Conservation (phyloP, 2,113 vertebrate species). For the Nibea coibor region DNA sequence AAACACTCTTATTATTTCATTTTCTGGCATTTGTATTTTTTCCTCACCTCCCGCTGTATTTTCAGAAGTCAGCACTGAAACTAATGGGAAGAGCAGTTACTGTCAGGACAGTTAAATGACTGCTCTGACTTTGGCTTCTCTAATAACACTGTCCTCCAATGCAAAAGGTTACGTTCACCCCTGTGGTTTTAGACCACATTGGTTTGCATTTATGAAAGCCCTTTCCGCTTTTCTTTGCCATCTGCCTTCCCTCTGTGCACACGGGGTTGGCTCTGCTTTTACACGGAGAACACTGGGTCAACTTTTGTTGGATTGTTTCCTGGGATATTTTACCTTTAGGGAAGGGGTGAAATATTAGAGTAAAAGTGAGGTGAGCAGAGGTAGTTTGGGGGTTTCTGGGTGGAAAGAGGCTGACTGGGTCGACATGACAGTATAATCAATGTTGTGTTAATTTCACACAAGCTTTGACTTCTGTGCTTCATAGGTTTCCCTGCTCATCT, state of each 20-base stretch:
- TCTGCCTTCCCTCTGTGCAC: constrained; percentile 39
- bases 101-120: constrained; percentile 74
- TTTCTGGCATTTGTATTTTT: constrained; percentile 70
- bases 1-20: constrained; percentile 81
- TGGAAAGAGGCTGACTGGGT: constrained; percentile 30
- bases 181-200: constrained; percentile 73
- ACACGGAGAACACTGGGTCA: constrained; percentile 61
- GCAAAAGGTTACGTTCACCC: constrained; percentile 78
- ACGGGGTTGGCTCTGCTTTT: constrained; percentile 56
- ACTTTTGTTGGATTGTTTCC: constrained; percentile 62
- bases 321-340: constrained; percentile 60
- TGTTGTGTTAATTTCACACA: constrained; percentile 39
- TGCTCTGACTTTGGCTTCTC: constrained; percentile 74
- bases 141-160: constrained; percentile 75
- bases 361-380: constrained; percentile 40
- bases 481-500: background rate
- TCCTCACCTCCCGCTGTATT: constrained; percentile 36
- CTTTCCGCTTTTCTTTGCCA: constrained; percentile 45
- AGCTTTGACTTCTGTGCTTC: constrained; percentile 35
- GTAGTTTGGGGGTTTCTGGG: constrained; percentile 4
- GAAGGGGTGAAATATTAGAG: constrained; percentile 41
- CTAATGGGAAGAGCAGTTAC: constrained; percentile 72
- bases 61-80: constrained; percentile 65
- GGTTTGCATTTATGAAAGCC: constrained; percentile 74
- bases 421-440: constrained; percentile 9